These are phyloP conservation scores for Rhagoletis pomonella DNA, from an alignment of 1,140 invertebrate genomes.

Conservation along the genomic window DNA sequence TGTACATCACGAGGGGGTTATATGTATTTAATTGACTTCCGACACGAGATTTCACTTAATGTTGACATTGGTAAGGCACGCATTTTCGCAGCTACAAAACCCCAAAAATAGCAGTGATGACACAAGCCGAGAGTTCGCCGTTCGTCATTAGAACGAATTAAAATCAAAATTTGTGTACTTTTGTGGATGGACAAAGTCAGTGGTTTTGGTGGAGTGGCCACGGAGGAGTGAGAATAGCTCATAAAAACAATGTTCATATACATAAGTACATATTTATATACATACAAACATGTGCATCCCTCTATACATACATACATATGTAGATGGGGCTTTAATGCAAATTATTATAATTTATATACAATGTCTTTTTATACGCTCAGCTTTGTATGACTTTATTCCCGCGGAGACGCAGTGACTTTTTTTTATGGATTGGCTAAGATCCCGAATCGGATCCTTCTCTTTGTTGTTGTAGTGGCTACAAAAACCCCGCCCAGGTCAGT, in stretches of 20 bases:
- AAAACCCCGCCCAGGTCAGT: no score
- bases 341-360: no score
- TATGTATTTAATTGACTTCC: conserved; percentile 41
- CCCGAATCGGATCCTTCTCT: no score
- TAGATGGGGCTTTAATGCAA: background rate
- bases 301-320: background rate
- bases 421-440: no score
- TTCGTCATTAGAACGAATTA: conserved; percentile 1
- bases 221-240: no score
- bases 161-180: conserved; percentile 33
- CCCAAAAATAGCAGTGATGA: conserved; percentile 11
- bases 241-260: background rate
- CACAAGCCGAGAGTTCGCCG: background rate
- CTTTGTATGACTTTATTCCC: no score
- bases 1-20: conserved; percentile 27
- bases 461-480: no score
- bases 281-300: background rate
- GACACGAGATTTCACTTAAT: conserved; percentile 45
- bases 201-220: no score
- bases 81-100: background rate
- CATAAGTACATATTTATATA: background rate
- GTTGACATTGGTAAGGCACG: conserved; percentile 47
- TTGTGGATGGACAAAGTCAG: background rate
- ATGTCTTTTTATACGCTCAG: no score
- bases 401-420: no score